phyloP scores from a whole-genome alignment of 1,140 invertebrate species.

The Brachionus plicatilis region DNA sequence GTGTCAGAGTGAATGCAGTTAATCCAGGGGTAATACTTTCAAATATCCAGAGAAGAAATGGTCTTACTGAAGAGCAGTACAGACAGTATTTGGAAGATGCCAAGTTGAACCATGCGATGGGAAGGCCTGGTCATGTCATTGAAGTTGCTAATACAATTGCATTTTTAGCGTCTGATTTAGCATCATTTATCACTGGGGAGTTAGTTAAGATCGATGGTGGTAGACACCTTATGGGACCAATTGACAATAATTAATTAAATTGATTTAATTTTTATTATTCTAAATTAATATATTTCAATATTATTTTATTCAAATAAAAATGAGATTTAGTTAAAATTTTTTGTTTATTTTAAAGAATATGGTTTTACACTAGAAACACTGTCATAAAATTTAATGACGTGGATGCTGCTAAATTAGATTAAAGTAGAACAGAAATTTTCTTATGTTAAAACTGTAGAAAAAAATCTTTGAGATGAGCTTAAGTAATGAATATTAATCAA shows the following conservation, averaged over 20 bases:
- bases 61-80: slow-evolving; percentile 67
- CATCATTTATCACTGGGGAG: slow-evolving; percentile 74
- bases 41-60: slow-evolving; percentile 69
- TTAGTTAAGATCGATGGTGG: slow-evolving; percentile 76
- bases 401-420: no score
- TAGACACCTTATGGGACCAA: slow-evolving; percentile 68
- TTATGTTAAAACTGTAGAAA: no score
- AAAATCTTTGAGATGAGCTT: no score
- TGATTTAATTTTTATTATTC: background rate
- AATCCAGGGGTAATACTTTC: slow-evolving; percentile 71
- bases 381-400: no score
- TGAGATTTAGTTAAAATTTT: no score
- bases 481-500: no score
- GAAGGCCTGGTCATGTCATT: slow-evolving; percentile 66
- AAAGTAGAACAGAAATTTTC: no score
- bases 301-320: background rate
- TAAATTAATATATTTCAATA: background rate
- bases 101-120: slow-evolving; percentile 74
- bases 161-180: slow-evolving; percentile 73
- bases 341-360: no score
- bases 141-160: slow-evolving; percentile 76
- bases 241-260: background rate
- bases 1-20: slow-evolving; percentile 73
- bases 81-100: slow-evolving; percentile 65
- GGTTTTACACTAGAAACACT: no score